Percentiles rank a stretch among this genome's conserved stretches.
These are phyloP conservation scores for Zootoca vivipara DNA, from an alignment of 2,113 vertebrate species.

Conservation along the genomic window DNA sequence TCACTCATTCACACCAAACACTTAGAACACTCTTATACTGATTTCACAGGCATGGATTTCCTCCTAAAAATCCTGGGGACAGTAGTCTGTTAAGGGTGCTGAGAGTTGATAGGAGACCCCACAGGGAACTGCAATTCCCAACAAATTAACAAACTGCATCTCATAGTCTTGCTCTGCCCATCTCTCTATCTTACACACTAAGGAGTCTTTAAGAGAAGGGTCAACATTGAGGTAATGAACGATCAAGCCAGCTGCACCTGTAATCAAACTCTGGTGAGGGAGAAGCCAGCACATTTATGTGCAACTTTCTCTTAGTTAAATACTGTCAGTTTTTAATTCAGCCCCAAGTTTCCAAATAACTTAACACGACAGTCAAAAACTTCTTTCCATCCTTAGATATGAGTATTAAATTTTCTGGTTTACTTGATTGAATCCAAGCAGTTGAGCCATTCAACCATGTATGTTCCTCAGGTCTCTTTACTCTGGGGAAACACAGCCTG, in stretches of 20 bases:
- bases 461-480: slow-evolving; percentile 55
- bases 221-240: neutral
- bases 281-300: neutral
- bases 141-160: too few species aligned
- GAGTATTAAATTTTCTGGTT: slow-evolving; percentile 41
- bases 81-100: too few species aligned
- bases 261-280: slow-evolving; percentile 25
- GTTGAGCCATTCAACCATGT: slow-evolving; percentile 49
- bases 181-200: neutral
- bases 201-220: neutral
- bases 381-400: slow-evolving; percentile 45
- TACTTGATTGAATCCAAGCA: slow-evolving; percentile 49
- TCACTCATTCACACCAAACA: too few species aligned
- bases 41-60: too few species aligned
- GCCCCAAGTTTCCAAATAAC: slow-evolving; percentile 26
- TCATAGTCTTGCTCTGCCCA: too few species aligned
- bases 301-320: slow-evolving; percentile 8
- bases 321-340: slow-evolving; percentile 26
- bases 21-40: too few species aligned
- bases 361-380: slow-evolving; percentile 28
- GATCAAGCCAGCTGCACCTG: neutral
- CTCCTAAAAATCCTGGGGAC: too few species aligned
- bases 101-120: too few species aligned
- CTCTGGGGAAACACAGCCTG: slow-evolving; percentile 33
- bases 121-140: too few species aligned